These are phyloP conservation scores for Miltochrista miniata DNA, from an alignment of 2,888 invertebrate genomes.

Conservation along the genomic window DNA sequence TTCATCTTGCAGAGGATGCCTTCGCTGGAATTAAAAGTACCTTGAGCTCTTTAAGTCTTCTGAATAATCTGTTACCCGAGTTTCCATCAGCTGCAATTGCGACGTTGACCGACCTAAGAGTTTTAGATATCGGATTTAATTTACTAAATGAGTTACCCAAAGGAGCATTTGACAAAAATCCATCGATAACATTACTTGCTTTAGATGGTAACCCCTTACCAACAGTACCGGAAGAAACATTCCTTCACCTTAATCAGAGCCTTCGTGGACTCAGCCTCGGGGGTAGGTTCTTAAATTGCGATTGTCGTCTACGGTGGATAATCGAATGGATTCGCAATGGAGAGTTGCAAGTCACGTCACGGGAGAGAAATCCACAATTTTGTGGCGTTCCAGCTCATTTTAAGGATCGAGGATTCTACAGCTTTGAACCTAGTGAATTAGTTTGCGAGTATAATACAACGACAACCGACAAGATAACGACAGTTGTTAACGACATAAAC, in stretches of 20 bases:
- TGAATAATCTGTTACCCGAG: constrained; percentile 94
- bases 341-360: constrained; percentile 95
- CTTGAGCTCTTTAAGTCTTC: constrained; percentile 92
- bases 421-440: constrained; percentile 91
- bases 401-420: constrained; percentile 93
- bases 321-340: constrained; percentile 94
- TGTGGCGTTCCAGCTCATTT: constrained; percentile 93
- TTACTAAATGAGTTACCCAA: constrained; percentile 91
- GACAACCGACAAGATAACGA: constrained; percentile 48
- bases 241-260: constrained; percentile 91
- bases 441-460: constrained; percentile 81
- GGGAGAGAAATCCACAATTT: constrained; percentile 96
- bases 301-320: constrained; percentile 94
- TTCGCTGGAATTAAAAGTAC: constrained; percentile 92
- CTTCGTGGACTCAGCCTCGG: constrained; percentile 94
- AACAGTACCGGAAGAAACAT: constrained; percentile 91
- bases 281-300: constrained; percentile 94
- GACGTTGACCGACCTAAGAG: constrained; percentile 90
- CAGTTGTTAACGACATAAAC: constrained; percentile 39
- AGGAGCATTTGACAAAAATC: constrained; percentile 91
- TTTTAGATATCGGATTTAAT: constrained; percentile 96
- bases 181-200: constrained; percentile 93
- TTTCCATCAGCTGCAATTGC: constrained; percentile 93
- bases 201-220: constrained; percentile 95
- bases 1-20: constrained; percentile 88